Evolutionary conservation across 2,888 invertebrate genomes (phyloP), one percentile per base, ranked within the genome.

Genomic region (Ophion obscuratus): DNA sequence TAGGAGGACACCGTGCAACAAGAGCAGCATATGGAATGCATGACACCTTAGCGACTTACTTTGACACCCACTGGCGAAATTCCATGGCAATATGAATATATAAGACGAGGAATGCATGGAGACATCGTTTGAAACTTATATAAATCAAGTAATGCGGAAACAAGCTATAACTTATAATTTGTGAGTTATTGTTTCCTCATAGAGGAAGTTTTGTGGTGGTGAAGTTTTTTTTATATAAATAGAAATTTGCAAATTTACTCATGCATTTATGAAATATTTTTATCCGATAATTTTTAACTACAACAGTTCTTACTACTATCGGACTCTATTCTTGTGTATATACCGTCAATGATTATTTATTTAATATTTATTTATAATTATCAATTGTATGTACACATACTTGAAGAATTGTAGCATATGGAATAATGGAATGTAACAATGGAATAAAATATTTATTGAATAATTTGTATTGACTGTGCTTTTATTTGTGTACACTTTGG

Each of bases 31-130:
- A 81, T 27, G 9, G 14, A 11, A 64, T 78, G 66, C 62, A 59
- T 2, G 40, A 77, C 57, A 68, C 67, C 66, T 24, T 79, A 14
- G 59, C 44, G 20, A 81, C 70, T 59, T 83, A 83, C 9, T 83
- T 81, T 83, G 53, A 83, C 83, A 70, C 11, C 73, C 14, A 47
- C 82, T 83, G 83, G 83, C 36, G 53, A 83, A 81, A 61, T 83
- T 44, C 82, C 80, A 10, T 83, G 83, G 80, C 80, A 83, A 20
- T 61, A 83, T 59, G 73, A 83, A 71, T 83, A 81, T 53, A 47
- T 71, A 70, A 31, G 27, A 62, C 78, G 17, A 76, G 76, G 61
- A 57, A 57, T 57, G 57, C 17, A 14, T 17, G 57, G 57, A n/a
- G 57, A 57, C 57, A 57, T 57, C 57, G 57, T 57, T 57, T 14